These are phyloP conservation scores for Oryzaephilus surinamensis DNA, from an alignment of 1,140 invertebrate genomes.

Conservation along the genomic window DNA sequence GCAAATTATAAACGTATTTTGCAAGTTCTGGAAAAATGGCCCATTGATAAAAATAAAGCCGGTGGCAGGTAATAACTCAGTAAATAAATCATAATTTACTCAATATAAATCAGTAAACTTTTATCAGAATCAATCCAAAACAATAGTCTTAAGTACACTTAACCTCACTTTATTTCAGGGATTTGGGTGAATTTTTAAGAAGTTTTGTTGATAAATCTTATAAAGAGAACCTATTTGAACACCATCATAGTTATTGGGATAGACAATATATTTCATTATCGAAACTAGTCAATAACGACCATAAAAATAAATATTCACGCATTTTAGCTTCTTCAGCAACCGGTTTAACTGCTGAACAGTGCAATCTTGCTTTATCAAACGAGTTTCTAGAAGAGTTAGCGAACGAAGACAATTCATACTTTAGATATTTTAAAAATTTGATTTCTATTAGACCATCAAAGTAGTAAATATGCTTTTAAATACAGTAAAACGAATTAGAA, in stretches of 20 bases:
- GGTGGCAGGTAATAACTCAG: slow-evolving; percentile 46
- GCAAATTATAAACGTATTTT: slow-evolving; percentile 57
- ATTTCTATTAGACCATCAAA: too few relatives aligned
- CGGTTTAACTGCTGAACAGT: slow-evolving; percentile 58
- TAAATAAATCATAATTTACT: slow-evolving; percentile 6
- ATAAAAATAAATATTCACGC: slow-evolving; percentile 53
- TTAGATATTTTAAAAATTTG: too few relatives aligned
- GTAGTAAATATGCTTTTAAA: slow-evolving; percentile 38
- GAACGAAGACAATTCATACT: slow-evolving; percentile 45
- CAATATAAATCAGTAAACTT: slow-evolving; percentile 1
- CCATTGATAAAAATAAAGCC: slow-evolving; percentile 57
- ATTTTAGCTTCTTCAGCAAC: slow-evolving; percentile 48
- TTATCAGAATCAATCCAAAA: background rate
- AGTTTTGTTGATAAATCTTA: slow-evolving; percentile 56
- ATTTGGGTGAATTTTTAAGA: slow-evolving; percentile 64
- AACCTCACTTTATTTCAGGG: slow-evolving; percentile 46
- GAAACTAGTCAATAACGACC: slow-evolving; percentile 55
- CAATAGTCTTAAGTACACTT: slow-evolving; percentile 13
- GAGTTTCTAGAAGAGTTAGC: slow-evolving; percentile 55
- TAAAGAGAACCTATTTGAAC: slow-evolving; percentile 44
- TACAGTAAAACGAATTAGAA: slow-evolving; percentile 18
- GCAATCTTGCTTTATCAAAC: slow-evolving; percentile 55
- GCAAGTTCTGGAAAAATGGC: slow-evolving; percentile 68
- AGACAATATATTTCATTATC: slow-evolving; percentile 57
- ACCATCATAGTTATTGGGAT: slow-evolving; percentile 49